Evolutionary conservation across 37 sponge, comb jelly and placozoan species (phyloP).

Genomic region (Corticium candelabrum): DNA sequence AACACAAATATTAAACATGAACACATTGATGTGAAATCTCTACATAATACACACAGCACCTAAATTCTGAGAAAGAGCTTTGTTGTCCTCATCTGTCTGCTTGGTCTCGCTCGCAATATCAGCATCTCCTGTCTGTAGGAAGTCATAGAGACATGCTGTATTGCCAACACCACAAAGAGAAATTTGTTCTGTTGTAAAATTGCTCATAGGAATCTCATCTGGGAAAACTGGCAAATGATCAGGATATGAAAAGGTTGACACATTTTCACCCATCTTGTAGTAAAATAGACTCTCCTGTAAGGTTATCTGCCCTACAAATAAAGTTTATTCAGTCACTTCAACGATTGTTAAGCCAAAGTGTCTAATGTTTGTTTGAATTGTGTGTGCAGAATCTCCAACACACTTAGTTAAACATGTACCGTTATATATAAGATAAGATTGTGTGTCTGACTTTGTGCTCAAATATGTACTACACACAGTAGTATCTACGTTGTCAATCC

Average conservation of each 20-base stretch:
- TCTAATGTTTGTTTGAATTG: too few relatives aligned
- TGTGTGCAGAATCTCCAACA: too few relatives aligned
- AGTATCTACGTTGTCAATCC: too few relatives aligned
- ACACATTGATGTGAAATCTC: too few relatives aligned
- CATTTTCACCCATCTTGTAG: conserved; percentile 12
- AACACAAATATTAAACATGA: too few relatives aligned
- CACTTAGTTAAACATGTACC: too few relatives aligned
- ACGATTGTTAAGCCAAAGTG: too few relatives aligned
- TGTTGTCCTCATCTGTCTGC: neutral
- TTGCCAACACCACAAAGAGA: conserved; percentile 22
- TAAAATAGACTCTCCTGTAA: conserved; percentile 29
- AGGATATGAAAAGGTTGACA: conserved; percentile 25
- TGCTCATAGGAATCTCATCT: conserved; percentile 15
- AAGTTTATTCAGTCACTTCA: too few relatives aligned
- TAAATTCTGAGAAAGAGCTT: neutral
- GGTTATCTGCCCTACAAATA: conserved; percentile 48
- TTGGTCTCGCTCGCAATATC: conserved; percentile 25
- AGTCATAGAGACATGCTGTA: conserved; percentile 42
- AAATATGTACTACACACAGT: too few relatives aligned
- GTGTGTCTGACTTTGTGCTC: too few relatives aligned
- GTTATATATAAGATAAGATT: too few relatives aligned
- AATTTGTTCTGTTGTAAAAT: conserved; percentile 3
- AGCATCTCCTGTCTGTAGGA: conserved; percentile 32
- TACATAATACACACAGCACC: neutral
- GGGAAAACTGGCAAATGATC: conserved; percentile 36